phyloP scores from a whole-genome alignment of 2,113 vertebrate species.

The Acanthisitta chloris region DNA sequence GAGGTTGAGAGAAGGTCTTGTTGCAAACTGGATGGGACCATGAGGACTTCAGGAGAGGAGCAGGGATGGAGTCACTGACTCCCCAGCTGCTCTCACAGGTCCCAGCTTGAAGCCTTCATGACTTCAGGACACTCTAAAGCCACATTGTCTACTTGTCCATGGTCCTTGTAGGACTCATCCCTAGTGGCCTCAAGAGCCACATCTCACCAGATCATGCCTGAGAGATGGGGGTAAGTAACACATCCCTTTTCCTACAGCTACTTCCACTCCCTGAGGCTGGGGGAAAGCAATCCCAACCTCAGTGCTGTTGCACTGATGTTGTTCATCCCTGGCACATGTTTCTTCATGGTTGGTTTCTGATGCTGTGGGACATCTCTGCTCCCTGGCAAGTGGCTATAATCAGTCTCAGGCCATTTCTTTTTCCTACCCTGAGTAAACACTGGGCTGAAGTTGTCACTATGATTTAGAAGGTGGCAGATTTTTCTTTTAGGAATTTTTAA shows the following conservation, averaged over 20 bases:
- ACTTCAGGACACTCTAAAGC: not conserved
- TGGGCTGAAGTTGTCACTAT: not conserved
- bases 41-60: not conserved
- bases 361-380: not conserved
- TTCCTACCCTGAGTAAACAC: not conserved
- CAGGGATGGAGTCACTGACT: not conserved
- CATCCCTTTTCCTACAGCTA: not conserved
- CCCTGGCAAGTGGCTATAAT: conserved; percentile 11
- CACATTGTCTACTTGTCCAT: fast-evolving
- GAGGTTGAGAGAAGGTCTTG: not conserved
- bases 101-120: not conserved
- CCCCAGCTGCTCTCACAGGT: not conserved
- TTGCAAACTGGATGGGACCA: not conserved
- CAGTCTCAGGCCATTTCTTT: conserved; percentile 49
- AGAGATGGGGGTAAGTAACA: not conserved
- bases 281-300: not conserved
- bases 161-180: not conserved
- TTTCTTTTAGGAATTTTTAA: not conserved
- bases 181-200: not conserved
- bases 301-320: fast-evolving
- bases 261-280: not conserved
- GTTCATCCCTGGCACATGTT: not conserved
- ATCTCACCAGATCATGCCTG: fast-evolving
- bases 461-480: not conserved
- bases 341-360: not conserved